A percentile compares a stretch with the other conserved stretches of the same genome.
Conservation (phyloP, 2,113 vertebrate species). For the Nerophis lumbriciformis region DNA sequence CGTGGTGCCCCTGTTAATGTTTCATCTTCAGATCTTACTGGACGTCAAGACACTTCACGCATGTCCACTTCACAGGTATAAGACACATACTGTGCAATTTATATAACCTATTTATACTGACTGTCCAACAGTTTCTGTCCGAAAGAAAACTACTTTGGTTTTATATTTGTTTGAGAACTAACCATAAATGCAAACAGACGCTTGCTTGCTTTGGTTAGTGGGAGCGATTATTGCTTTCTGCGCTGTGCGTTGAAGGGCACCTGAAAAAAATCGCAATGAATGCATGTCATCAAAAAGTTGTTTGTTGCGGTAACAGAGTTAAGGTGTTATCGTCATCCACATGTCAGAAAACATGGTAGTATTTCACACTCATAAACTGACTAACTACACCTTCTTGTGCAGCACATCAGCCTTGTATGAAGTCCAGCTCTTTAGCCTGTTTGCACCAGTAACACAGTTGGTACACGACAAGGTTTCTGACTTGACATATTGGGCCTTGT, state of each 20-base stretch:
- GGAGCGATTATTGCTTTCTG: not conserved
- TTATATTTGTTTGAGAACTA: not conserved
- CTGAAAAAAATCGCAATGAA: not conserved
- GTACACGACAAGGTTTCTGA: conserved; percentile 29
- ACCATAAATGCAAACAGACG: not conserved
- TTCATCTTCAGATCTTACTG: conserved; percentile 89
- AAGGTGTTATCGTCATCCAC: too few relatives aligned
- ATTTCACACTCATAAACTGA: not conserved
- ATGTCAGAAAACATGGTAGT: not conserved
- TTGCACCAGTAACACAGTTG: conserved; percentile 15
- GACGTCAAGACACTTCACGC: conserved; percentile 89
- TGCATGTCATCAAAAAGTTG: not conserved
- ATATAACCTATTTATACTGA: not conserved
- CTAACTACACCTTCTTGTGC: not conserved
- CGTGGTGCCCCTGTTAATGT: conserved; percentile 89
- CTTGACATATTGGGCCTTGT: conserved; percentile 52
- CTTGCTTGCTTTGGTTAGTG: not conserved
- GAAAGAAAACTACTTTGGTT: not conserved
- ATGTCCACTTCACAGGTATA: conserved; percentile 97
- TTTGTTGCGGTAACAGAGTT: not conserved
- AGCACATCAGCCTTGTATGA: not conserved
- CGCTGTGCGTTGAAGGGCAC: not conserved
- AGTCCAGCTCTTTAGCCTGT: not conserved
- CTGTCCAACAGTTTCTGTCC: not conserved
- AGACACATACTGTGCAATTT: not conserved